These are phyloP conservation scores for Amorpha juglandis DNA, from an alignment of 2,888 invertebrate genomes.

Conservation along the genomic window DNA sequence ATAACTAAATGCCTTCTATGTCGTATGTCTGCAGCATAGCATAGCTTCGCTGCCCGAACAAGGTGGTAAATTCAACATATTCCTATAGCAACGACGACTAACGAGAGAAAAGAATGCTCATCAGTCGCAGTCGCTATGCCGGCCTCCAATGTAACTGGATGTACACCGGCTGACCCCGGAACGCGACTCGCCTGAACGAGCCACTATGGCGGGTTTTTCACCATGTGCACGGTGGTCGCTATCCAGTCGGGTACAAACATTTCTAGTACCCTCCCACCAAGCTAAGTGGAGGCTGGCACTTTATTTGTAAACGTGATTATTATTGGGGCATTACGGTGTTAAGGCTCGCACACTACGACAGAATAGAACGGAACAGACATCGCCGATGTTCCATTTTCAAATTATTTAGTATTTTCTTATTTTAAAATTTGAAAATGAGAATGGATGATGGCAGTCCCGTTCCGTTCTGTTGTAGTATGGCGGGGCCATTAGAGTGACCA, in stretches of 20 bases:
- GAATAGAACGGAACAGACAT: too few relatives aligned
- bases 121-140: slow-evolving; percentile 11
- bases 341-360: too few relatives aligned
- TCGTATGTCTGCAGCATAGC: slow-evolving; percentile 8
- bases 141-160: slow-evolving; percentile 6
- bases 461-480: too few relatives aligned
- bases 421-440: too few relatives aligned
- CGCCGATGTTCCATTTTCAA: too few relatives aligned
- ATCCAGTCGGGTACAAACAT: slow-evolving; percentile 14
- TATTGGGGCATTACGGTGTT: neutral
- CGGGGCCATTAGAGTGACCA: neutral
- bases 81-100: slow-evolving; percentile 6
- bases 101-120: neutral
- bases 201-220: slow-evolving; percentile 18
- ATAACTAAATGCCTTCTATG: slow-evolving; percentile 14
- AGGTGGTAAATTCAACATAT: slow-evolving; percentile 1
- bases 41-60: slow-evolving; percentile 11
- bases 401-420: too few relatives aligned
- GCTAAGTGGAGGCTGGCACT: neutral
- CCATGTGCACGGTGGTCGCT: slow-evolving; percentile 19
- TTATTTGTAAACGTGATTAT: neutral
- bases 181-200: slow-evolving; percentile 4
- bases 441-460: too few relatives aligned
- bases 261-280: slow-evolving; percentile 20
- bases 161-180: slow-evolving; percentile 22